A percentile compares a stretch with the other conserved stretches of the same genome.
Conservation (phyloP, 2,797 vertebrate species). For the Hybognathus amarus region DNA sequence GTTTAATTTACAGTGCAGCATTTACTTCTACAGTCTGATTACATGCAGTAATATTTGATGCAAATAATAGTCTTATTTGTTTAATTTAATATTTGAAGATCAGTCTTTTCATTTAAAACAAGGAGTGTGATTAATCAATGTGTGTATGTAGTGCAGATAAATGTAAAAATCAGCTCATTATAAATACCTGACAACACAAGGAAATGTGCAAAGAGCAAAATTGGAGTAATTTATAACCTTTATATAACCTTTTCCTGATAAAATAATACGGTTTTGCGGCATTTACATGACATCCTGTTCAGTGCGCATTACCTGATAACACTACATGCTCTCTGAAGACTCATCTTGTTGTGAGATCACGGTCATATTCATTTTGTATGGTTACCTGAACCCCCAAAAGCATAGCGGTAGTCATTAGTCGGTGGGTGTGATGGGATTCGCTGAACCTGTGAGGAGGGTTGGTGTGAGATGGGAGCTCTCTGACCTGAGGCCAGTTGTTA, state of each 20-base stretch:
- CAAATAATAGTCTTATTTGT: neutral
- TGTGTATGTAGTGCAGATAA: neutral
- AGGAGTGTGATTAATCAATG: neutral
- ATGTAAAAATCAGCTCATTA: neutral
- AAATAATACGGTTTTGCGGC: neutral
- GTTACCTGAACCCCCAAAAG: neutral
- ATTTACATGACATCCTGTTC: neutral
- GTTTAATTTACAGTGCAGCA: neutral
- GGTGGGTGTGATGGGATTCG: slow-evolving; percentile 14
- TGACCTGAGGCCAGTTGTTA: slow-evolving; percentile 34
- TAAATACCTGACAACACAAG: neutral
- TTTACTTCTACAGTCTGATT: neutral
- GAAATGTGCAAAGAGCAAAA: neutral
- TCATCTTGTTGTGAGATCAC: neutral
- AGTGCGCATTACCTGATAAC: neutral
- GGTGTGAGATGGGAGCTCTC: neutral
- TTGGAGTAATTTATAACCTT: neutral
- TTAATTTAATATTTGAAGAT: neutral
- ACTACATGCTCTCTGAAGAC: neutral
- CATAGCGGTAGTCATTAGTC: neutral
- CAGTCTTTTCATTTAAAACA: neutral
- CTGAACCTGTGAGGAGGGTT: neutral
- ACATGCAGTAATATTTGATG: neutral
- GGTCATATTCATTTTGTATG: neutral
- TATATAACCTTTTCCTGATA: neutral